Percentiles rank a stretch among this genome's conserved stretches.
phyloP scores from a whole-genome alignment of 2,888 invertebrate genomes.

The Polyommatus iphigenia region DNA sequence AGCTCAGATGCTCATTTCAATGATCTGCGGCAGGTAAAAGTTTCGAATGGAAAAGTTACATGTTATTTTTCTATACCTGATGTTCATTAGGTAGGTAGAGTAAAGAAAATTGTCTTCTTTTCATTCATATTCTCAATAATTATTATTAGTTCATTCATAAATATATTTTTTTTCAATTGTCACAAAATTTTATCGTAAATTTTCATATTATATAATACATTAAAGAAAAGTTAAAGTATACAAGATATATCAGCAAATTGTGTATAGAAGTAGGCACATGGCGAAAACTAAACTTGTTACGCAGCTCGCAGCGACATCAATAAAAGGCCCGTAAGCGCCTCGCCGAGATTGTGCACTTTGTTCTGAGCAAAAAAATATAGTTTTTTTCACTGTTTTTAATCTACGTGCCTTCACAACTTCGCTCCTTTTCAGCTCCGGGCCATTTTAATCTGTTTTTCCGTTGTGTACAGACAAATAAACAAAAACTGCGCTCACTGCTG shows the following conservation, averaged over 20 bases:
- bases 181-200: background rate
- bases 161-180: too few species aligned
- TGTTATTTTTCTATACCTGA: background rate
- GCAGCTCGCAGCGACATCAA: conserved; percentile 14
- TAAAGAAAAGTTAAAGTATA: background rate
- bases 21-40: background rate
- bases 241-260: background rate
- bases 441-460: conserved; percentile 72
- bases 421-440: conserved; percentile 60
- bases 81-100: background rate
- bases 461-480: conserved; percentile 58
- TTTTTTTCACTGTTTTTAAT: conserved; percentile 69
- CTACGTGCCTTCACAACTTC: conserved; percentile 66
- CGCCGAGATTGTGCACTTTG: conserved; percentile 56
- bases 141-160: too few species aligned
- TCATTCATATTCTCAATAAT: too few species aligned
- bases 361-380: conserved; percentile 51
- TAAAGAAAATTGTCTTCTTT: background rate
- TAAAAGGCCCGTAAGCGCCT: conserved; percentile 32
- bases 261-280: background rate
- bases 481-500: conserved; percentile 42
- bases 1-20: background rate
- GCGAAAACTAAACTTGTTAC: conserved; percentile 5
- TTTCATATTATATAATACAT: background rate
- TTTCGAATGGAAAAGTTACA: background rate